phyloP scores from a whole-genome alignment of 2,888 invertebrate species.

The Cetonia aurata region DNA sequence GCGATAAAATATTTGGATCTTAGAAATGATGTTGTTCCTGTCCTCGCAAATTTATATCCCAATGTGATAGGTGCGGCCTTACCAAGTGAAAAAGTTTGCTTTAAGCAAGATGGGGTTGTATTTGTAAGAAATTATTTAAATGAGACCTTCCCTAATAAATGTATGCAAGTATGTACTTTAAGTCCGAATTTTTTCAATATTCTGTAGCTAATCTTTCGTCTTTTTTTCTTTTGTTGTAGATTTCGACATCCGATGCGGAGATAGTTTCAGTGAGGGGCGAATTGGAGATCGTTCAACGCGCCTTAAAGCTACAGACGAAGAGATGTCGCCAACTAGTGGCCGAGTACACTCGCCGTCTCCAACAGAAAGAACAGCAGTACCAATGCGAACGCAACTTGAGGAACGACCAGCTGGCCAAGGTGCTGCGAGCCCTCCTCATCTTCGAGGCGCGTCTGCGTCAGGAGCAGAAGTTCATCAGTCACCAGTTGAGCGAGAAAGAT shows the following conservation, averaged over 20 bases:
- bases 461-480: constrained; percentile 79
- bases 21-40: too few relatives aligned
- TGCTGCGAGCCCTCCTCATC: constrained; percentile 77
- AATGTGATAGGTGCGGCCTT: too few relatives aligned
- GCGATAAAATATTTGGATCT: too few relatives aligned
- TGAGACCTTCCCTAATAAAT: too few relatives aligned
- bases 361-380: constrained; percentile 72
- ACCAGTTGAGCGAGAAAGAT: constrained; percentile 78
- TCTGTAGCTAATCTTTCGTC: neutral
- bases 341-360: constrained; percentile 73
- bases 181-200: too few relatives aligned
- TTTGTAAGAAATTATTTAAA: too few relatives aligned
- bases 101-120: too few relatives aligned
- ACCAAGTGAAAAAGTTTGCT: too few relatives aligned
- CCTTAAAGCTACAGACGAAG: constrained; percentile 75
- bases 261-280: constrained; percentile 73
- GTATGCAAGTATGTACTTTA: too few relatives aligned
- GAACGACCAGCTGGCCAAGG: constrained; percentile 79
- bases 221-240: constrained; percentile 70
- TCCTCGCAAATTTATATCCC: too few relatives aligned
- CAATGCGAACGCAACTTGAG: constrained; percentile 74
- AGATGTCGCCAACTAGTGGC: constrained; percentile 78
- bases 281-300: constrained; percentile 76
- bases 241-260: constrained; percentile 74
- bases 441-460: constrained; percentile 79